Conservation (phyloP, 1,140 invertebrate species). For the Centruroides sculpturatus region DNA sequence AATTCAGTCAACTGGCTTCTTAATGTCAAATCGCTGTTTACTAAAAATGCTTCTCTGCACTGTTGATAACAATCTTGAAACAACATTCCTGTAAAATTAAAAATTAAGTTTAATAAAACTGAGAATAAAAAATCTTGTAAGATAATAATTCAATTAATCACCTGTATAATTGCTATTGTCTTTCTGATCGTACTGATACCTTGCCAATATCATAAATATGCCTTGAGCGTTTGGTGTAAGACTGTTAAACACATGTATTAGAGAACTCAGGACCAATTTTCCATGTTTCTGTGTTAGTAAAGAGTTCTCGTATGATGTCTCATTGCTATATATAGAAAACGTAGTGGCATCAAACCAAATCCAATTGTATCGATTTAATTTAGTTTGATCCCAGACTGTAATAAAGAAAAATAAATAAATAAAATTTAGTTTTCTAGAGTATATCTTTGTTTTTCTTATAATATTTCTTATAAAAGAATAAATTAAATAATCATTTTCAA, state of each 20-base stretch:
- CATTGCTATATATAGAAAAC: constrained; percentile 60
- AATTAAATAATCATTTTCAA: too few relatives aligned
- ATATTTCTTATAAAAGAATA: too few relatives aligned
- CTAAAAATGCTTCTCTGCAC: constrained; percentile 70
- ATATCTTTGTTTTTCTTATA: too few relatives aligned
- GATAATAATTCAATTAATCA: too few relatives aligned
- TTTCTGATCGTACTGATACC: constrained; percentile 6
- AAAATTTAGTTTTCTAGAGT: too few relatives aligned
- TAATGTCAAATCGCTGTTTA: constrained; percentile 73
- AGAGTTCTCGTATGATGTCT: constrained; percentile 75
- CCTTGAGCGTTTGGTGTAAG: constrained; percentile 71
- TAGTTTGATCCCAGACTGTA: constrained; percentile 76
- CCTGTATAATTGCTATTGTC: too few relatives aligned
- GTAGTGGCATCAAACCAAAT: constrained; percentile 74
- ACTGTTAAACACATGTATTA: constrained; percentile 74
- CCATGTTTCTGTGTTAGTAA: constrained; percentile 57
- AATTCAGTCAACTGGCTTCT: constrained; percentile 84
- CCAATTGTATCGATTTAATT: constrained; percentile 67
- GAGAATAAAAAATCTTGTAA: too few relatives aligned
- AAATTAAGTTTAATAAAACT: background rate
- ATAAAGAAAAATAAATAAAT: constrained; percentile 14
- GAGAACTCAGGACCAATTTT: constrained; percentile 60
- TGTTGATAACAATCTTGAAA: constrained; percentile 71
- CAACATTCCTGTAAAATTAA: constrained; percentile 48
- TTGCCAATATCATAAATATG: constrained; percentile 59